Evolutionary conservation across 2,888 invertebrate genomes (phyloP), one percentile per base, ranked within the genome.

Genomic region (Lochmaea crataegi): DNA sequence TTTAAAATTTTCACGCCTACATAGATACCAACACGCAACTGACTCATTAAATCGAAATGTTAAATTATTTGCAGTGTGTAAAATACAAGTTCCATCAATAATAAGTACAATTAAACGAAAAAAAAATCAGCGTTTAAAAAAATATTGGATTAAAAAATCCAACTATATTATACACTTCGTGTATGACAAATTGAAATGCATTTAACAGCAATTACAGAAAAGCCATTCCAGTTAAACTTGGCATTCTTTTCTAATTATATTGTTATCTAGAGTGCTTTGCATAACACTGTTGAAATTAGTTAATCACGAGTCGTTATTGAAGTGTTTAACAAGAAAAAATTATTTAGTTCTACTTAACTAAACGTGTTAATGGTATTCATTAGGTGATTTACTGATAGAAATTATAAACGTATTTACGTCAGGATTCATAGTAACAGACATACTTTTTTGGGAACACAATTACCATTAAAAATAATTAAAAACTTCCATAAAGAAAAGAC

Each of bases 181-280:
- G 48, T 48, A n/a, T 14, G n/a, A 48, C 14, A 6, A 48, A 48
- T 48, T 48, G 48, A 48, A 48, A 48, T 48, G 48, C 48, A 48
- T 48, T 48, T 48, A 48, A n/a, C n/a, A 48, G 7, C 14, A 14
- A 48, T 48, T 48, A 48, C 48, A 32, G 48, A 45, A n/a, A 48
- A 14, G 48, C n/a, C 48, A 48, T 14, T 48, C n/a, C n/a, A 48
- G 48, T 48, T 48, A 48, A 48, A n/a, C 48, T 57, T 57, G 22
- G 41, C 63, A 63, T 63, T 63, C 63, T 42, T 42, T 42, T 18
- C 18, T 63, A 63, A 63, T 63, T 63, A 61, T 38, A 32, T 61
- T 6, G 61, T 38, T 63, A 14, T 26, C 14, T 60, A n/a, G 26
- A 60, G 26, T 45, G 63, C 41, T 63, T 63, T 63, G 63, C 63